Evolutionary conservation across 2,888 invertebrate species (phyloP), one percentile per base, ranked within the genome.

Genomic region (Pyrochroa serraticornis): DNA sequence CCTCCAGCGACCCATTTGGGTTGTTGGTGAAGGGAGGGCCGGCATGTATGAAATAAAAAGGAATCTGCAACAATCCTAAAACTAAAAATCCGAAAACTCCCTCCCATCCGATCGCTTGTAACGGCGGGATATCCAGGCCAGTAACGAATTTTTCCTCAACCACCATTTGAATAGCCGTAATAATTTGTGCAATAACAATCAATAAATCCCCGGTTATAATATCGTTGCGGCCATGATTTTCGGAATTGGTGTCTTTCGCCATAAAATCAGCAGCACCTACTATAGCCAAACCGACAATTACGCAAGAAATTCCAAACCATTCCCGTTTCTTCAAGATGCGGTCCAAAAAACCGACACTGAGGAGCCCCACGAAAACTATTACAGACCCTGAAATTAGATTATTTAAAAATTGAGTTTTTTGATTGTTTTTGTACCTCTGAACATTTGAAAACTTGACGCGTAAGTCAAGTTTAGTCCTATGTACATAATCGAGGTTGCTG

Each of bases 401-500:
- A 12, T 9, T 12, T 6, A 63, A 64, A 53, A 50, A 6, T 37
- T 34, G 6, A 5, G 5, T 2, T 22, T 22, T 2, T 2, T 22
- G 22, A 22, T 5, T 22, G 3, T 2, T 5, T 41, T 30, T 7
- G 79, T 44, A 85, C 92, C 95, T 81, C 96, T 83, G 69, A 97
- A 87, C 95, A 97, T 97, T 82, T 97, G 97, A 79, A 95, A 97
- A 74, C 95, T 95, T 66, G 95, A 93, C 0, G 93, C 92, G 75
- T 91, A 94, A 0, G 97, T 97, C 76, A 97, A 81, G 69, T 89
- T 95, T 48, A 97, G 81, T 3, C 96, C 97, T 43, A 95, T 85
- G 74, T 96, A 95, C 90, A 96, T 92, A 30, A 92, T 84, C 0
- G 94, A 91, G 0, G 96, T 95, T 1, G 90, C 93, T 56, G 90